These are phyloP conservation scores for Elachura formosa DNA, from an alignment of 2,113 vertebrate species.

Conservation along the genomic window DNA sequence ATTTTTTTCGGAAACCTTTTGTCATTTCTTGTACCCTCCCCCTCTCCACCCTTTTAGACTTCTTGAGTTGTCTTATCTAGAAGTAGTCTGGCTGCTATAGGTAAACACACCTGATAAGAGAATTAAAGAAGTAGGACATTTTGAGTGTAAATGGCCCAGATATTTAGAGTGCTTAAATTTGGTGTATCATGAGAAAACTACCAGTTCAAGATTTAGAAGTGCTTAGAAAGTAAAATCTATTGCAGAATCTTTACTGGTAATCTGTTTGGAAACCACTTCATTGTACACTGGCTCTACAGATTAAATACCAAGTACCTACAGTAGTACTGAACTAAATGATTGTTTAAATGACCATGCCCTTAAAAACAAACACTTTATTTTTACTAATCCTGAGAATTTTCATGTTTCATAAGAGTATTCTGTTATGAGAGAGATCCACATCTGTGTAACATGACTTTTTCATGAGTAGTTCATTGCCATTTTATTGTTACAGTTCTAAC, in stretches of 20 bases:
- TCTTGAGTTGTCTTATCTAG: background rate
- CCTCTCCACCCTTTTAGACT: background rate
- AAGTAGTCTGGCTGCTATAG: background rate
- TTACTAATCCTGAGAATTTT: background rate
- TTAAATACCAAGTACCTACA: background rate
- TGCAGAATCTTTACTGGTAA: background rate
- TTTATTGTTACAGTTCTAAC: constrained; percentile 8
- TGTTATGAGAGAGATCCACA: background rate
- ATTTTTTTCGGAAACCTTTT: background rate
- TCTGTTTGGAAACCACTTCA: background rate
- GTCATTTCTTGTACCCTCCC: background rate
- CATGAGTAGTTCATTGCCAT: constrained; percentile 4
- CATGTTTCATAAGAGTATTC: background rate
- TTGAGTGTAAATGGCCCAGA: background rate
- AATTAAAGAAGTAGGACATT: background rate
- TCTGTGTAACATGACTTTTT: background rate
- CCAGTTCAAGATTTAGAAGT: background rate
- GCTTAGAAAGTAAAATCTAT: background rate
- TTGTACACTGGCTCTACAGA: background rate
- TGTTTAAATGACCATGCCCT: background rate
- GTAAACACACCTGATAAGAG: background rate
- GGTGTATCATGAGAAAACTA: background rate
- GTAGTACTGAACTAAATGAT: background rate
- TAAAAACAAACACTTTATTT: background rate
- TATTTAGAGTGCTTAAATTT: background rate